Evolutionary conservation across 2,797 vertebrate species (phyloP), one percentile per base, ranked within the genome.

Genomic region (Diceros bicornis): DNA sequence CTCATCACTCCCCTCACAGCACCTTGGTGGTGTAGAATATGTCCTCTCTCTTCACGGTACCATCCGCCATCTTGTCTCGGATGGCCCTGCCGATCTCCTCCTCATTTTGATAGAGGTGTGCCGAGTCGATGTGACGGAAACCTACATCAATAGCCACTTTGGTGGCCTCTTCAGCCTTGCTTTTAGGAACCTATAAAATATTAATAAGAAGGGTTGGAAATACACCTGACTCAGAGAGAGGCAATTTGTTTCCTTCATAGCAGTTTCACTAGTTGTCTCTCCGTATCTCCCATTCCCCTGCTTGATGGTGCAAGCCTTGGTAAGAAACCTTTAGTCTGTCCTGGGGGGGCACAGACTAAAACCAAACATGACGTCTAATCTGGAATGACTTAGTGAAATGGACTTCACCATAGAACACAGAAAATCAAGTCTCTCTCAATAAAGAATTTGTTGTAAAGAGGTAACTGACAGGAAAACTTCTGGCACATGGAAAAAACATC

Each of bases 21-120:
- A 99, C 99, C 99, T 99, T 99, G 96, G 98, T 99, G 97, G 99
- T 98, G 1, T 99, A 52, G 25, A 99, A 99, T 2, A 99, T 89
- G 3, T 99, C 98, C n/a, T 99, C 98, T 88, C 98, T 74, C 90
- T 98, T 99, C 59, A 99, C 98, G 8, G 88, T 64, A 0, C 98
- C 98, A 59, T 98, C 97, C 6, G 98, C 86, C 2, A 97, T 98
- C 98, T 99, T 99, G 7, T 98, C 91, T 7, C 7, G 0, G 20
- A 99, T 95, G 0, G 97, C 99, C 3, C 96, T 97, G 6, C 99
- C 98, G 0, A 98, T 97, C 12, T 99, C 98, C 2, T 84, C 71
- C 97, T 99, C 98, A 0, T 99, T 99, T 93, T 98, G 29, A 94
- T 99, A 99, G 14, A 98, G 0, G 7, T 74, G 98, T 5, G 99